Percentiles rank a stretch among this genome's conserved stretches.
phyloP scores from a whole-genome alignment of 2,113 vertebrate species.

The Mustelus asterias region DNA sequence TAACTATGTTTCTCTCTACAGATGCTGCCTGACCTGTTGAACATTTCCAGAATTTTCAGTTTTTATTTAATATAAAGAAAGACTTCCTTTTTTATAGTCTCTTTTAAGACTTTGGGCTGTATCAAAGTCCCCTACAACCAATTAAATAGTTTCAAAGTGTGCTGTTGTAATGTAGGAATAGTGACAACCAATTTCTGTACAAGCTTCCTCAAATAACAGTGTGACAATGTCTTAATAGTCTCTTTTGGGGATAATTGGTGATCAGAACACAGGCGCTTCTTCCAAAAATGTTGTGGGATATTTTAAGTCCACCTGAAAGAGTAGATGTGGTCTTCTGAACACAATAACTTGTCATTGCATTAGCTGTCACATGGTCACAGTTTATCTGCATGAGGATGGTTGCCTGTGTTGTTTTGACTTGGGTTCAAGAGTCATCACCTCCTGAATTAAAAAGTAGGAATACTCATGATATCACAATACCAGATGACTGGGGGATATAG shows the following conservation, averaged over 20 bases:
- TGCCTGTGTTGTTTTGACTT: neutral
- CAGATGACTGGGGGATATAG: neutral
- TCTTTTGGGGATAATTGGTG: neutral
- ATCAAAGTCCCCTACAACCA: neutral
- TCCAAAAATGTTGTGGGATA: neutral
- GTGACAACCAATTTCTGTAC: neutral
- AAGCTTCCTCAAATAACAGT: neutral
- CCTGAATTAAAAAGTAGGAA: neutral
- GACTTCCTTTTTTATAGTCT: neutral
- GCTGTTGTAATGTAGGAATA: neutral
- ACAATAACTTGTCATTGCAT: neutral
- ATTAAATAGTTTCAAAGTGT: neutral
- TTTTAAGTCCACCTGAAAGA: neutral
- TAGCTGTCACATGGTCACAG: neutral
- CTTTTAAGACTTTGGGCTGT: neutral
- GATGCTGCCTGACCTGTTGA: too few relatives aligned
- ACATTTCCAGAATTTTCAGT: too few relatives aligned
- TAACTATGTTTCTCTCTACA: too few relatives aligned
- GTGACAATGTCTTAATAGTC: neutral
- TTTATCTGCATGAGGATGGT: neutral
- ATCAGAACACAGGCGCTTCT: neutral
- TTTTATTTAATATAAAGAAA: neutral
- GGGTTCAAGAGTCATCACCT: neutral
- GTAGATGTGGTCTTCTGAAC: neutral
- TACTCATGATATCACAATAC: neutral